These are phyloP conservation scores for Calidris pygmaea DNA, from an alignment of 2,113 vertebrate species.

Conservation along the genomic window DNA sequence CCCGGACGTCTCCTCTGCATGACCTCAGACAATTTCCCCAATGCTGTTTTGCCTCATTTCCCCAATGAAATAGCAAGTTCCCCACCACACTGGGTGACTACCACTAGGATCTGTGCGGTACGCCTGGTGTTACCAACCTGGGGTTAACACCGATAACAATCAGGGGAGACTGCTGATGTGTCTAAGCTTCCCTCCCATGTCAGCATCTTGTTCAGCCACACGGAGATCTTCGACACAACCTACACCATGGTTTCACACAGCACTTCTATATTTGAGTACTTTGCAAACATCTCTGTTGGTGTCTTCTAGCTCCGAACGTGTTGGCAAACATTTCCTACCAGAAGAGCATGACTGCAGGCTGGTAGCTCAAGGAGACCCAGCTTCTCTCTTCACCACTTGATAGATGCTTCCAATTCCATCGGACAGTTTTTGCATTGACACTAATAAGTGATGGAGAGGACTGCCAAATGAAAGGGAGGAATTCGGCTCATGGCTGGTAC, in stretches of 20 bases:
- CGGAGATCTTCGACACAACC: neutral
- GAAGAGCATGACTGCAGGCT: neutral
- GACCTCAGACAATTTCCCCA: neutral
- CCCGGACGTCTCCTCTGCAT: fast-evolving
- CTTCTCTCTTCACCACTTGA: neutral
- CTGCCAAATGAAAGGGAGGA: neutral
- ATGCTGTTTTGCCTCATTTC: neutral
- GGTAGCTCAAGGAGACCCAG: neutral
- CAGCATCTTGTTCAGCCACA: neutral
- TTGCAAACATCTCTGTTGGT: neutral
- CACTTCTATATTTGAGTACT: neutral
- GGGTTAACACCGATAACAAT: neutral
- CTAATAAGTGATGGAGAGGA: neutral
- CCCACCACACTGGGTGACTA: neutral
- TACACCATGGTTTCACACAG: neutral
- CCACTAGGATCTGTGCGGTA: neutral
- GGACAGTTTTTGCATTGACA: neutral
- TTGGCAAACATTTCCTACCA: neutral
- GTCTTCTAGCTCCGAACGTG: neutral
- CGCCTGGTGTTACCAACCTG: neutral
- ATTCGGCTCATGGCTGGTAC: fast-evolving
- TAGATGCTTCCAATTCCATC: neutral
- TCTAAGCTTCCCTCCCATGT: neutral
- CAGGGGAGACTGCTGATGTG: neutral
- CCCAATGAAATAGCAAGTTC: neutral